Evolutionary conservation across 2,888 invertebrate genomes (phyloP).

Genomic region (Sarcophaga rosellei): DNA sequence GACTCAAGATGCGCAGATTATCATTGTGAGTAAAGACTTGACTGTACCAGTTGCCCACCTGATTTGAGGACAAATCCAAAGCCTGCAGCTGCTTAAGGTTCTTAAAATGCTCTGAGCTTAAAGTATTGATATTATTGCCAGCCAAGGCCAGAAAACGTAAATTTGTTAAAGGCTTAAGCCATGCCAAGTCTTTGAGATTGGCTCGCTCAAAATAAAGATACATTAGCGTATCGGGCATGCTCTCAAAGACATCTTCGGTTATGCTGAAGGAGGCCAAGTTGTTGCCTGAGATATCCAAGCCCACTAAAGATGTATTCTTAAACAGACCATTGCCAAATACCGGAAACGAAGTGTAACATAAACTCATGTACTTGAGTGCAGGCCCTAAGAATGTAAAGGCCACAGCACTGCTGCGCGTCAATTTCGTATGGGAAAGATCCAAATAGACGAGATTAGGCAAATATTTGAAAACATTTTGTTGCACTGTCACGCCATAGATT

Average conservation of each 20-base stretch:
- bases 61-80: conserved; percentile 83
- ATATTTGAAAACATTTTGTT: conserved; percentile 75
- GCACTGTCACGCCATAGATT: conserved; percentile 77
- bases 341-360: conserved; percentile 82
- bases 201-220: conserved; percentile 82
- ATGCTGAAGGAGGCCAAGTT: conserved; percentile 78
- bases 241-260: conserved; percentile 78
- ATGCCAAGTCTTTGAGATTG: conserved; percentile 79
- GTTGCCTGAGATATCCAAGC: conserved; percentile 84
- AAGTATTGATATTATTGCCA: conserved; percentile 82
- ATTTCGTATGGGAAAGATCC: conserved; percentile 80
- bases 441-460: conserved; percentile 79
- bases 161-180: conserved; percentile 79
- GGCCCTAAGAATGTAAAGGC: conserved; percentile 77
- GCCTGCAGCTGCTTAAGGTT: conserved; percentile 81
- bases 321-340: conserved; percentile 80
- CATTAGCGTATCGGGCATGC: conserved; percentile 81
- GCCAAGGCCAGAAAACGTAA: conserved; percentile 82
- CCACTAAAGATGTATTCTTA: conserved; percentile 80
- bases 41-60: conserved; percentile 83
- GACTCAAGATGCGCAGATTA: conserved; percentile 81
- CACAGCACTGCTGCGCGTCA: conserved; percentile 76
- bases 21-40: conserved; percentile 80
- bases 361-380: conserved; percentile 79
- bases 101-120: conserved; percentile 77